phyloP scores from a whole-genome alignment of 2,888 invertebrate genomes.

The Pegoplata infirma region DNA sequence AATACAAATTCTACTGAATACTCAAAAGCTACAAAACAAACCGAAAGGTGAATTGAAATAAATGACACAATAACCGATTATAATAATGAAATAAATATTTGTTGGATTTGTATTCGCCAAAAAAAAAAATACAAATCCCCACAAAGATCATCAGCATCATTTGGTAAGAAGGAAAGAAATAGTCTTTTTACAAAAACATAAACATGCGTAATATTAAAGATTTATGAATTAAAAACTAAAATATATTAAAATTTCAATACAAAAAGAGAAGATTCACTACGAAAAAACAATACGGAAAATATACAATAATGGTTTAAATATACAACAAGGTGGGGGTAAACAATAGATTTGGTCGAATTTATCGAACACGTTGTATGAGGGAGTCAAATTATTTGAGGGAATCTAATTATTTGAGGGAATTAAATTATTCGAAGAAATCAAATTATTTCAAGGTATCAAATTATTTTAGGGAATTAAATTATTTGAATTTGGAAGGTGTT shows the following conservation, averaged over 20 bases:
- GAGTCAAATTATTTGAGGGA: no score
- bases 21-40: neutral
- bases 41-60: slow-evolving; percentile 52
- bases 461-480: no score
- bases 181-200: neutral
- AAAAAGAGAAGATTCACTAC: no score
- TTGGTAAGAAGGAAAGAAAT: neutral
- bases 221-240: slow-evolving; percentile 50
- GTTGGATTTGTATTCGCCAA: neutral
- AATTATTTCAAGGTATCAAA: no score
- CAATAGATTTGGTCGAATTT: no score
- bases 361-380: no score
- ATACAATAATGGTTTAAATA: no score
- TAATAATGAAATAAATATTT: slow-evolving; percentile 60
- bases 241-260: slow-evolving; percentile 8
- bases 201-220: slow-evolving; percentile 60
- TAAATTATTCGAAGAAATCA: no score
- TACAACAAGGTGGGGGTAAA: no score
- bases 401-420: no score
- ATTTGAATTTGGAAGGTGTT: no score
- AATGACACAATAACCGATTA: slow-evolving; percentile 62
- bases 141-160: slow-evolving; percentile 6
- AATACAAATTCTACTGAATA: slow-evolving; percentile 57
- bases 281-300: no score
- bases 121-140: slow-evolving; percentile 9